Evolutionary conservation across 2,888 invertebrate species (phyloP).

Genomic region (Neocrepidodera transversa): DNA sequence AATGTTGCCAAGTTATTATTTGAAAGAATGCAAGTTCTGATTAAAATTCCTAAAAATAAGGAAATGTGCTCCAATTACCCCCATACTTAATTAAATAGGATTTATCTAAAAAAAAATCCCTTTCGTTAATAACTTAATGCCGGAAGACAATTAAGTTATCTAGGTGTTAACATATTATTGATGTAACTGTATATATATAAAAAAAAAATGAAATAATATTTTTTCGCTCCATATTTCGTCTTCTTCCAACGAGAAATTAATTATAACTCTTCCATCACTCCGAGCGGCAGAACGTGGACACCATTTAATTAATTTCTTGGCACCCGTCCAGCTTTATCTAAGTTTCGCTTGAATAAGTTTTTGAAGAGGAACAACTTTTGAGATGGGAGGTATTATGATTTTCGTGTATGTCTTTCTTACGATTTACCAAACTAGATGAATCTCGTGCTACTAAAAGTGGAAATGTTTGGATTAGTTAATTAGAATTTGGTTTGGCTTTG

Average conservation of each 20-base stretch:
- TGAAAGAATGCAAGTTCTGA: no score
- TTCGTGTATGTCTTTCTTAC: not conserved
- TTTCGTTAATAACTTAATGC: no score
- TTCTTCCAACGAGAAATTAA: conserved; percentile 8
- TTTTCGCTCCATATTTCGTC: conserved; percentile 1
- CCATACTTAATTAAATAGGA: no score
- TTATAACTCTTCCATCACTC: conserved; percentile 13
- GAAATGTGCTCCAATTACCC: no score
- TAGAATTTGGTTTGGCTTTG: no score
- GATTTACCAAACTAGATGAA: not conserved
- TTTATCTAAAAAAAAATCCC: no score
- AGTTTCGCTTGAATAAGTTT: conserved; percentile 21
- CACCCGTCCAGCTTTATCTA: conserved; percentile 23
- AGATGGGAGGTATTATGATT: conserved; percentile 1
- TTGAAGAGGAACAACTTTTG: conserved; percentile 15
- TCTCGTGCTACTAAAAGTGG: not conserved
- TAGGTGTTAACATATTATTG: not conserved
- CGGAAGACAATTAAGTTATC: no score
- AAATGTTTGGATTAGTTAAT: not conserved
- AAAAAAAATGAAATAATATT: not conserved
- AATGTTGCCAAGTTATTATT: no score
- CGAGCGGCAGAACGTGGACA: conserved; percentile 11
- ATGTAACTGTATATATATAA: not conserved
- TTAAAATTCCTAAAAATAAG: no score
- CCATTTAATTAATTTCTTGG: conserved; percentile 24